Conservation (phyloP, 2,888 invertebrate genomes). For the Orchestes rusci region DNA sequence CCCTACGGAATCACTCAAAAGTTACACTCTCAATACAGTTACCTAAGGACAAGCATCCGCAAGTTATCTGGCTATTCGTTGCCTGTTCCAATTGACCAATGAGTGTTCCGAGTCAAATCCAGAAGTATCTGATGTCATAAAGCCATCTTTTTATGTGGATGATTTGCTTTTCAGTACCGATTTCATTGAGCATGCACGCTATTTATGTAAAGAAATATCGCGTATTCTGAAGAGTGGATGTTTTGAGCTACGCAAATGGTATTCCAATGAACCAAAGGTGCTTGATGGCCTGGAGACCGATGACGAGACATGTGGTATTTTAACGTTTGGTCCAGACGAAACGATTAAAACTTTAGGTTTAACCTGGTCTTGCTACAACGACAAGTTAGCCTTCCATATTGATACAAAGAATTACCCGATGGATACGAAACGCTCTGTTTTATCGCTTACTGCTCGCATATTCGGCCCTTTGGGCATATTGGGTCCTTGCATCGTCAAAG, state of each 20-base stretch:
- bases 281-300: neutral
- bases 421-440: constrained; percentile 10
- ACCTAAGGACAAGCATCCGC: constrained; percentile 3
- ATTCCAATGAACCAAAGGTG: too few relatives aligned
- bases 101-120: constrained; percentile 13
- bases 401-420: neutral
- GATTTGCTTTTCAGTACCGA: constrained; percentile 11
- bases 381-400: too few relatives aligned
- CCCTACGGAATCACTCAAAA: neutral
- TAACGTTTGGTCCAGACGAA: too few relatives aligned
- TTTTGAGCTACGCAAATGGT: too few relatives aligned
- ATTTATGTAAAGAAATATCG: constrained; percentile 11
- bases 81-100: constrained; percentile 7
- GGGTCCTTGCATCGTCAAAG: too few relatives aligned
- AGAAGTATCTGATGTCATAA: constrained; percentile 7
- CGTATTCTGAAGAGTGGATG: too few relatives aligned
- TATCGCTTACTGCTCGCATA: too few relatives aligned
- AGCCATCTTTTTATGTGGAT: too few relatives aligned
- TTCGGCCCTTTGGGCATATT: too few relatives aligned
- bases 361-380: too few relatives aligned
- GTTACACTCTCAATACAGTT: neutral
- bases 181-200: constrained; percentile 12
- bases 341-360: too few relatives aligned
- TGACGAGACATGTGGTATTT: too few relatives aligned
- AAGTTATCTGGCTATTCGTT: constrained; percentile 6